Percentiles rank a stretch among this genome's conserved stretches.
phyloP scores from a whole-genome alignment of 2,113 vertebrate genomes.

The Stegostoma tigrinum region DNA sequence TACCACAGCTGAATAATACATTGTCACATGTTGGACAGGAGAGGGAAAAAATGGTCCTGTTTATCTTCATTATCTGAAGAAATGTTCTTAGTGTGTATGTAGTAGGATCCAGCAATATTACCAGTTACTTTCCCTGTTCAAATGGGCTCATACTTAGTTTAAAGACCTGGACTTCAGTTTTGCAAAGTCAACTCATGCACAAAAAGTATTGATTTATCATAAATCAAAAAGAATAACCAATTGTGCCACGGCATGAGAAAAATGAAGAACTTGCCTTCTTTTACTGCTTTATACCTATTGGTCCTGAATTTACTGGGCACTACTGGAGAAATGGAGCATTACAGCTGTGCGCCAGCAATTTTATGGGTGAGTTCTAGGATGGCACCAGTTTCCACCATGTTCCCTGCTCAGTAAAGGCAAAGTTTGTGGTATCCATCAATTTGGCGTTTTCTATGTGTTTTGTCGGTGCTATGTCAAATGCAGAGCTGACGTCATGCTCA shows the following conservation, averaged over 20 bases:
- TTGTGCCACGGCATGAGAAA: not conserved
- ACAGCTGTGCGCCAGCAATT: not conserved
- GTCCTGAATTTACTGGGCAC: not conserved
- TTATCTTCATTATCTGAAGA: not conserved
- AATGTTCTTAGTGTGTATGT: not conserved
- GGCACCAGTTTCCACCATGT: not conserved
- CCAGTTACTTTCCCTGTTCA: too few species aligned
- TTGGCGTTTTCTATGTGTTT: not conserved
- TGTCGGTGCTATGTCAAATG: not conserved
- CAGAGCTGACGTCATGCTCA: not conserved
- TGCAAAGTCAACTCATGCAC: not conserved
- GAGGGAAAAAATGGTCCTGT: not conserved
- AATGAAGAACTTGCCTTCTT: not conserved
- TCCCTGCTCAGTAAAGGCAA: not conserved
- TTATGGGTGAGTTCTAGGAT: not conserved
- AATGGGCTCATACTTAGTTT: not conserved
- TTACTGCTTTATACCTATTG: not conserved
- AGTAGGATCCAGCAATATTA: not conserved
- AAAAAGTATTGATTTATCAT: not conserved
- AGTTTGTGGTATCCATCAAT: not conserved
- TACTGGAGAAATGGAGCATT: not conserved
- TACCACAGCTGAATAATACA: not conserved
- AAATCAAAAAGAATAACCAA: not conserved
- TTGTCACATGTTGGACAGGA: not conserved
- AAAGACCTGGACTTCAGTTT: not conserved